Percentiles rank a stretch among this genome's conserved stretches.
These are phyloP conservation scores for Petrophora chlorosata DNA, from an alignment of 2,888 invertebrate species.

Conservation along the genomic window DNA sequence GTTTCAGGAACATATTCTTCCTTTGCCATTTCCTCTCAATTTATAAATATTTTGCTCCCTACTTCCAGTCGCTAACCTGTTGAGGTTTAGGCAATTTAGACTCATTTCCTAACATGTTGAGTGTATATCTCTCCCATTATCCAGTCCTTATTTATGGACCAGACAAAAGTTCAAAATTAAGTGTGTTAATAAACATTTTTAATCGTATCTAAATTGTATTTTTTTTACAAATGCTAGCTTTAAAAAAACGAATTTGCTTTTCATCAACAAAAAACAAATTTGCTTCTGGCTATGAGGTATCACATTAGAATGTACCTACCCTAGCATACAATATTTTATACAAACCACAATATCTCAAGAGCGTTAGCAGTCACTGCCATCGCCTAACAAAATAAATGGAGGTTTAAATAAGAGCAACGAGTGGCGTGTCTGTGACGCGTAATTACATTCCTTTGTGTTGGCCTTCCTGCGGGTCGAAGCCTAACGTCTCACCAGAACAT, in stretches of 20 bases:
- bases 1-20: conserved; percentile 9
- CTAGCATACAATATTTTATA: background rate
- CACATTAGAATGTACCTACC: background rate
- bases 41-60: conserved; percentile 15
- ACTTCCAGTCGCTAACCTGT: conserved; percentile 1
- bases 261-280: too few relatives aligned
- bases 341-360: background rate
- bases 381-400: conserved; percentile 23
- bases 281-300: too few relatives aligned
- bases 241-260: too few relatives aligned
- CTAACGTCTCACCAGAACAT: background rate
- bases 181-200: too few relatives aligned
- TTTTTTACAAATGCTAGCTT: too few relatives aligned
- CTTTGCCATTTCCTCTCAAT: conserved; percentile 23
- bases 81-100: conserved; percentile 12
- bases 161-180: too few relatives aligned
- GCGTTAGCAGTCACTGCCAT: conserved; percentile 8
- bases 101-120: conserved; percentile 16
- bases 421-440: conserved; percentile 64
- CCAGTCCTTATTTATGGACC: too few relatives aligned
- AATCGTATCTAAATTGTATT: too few relatives aligned
- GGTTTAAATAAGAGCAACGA: conserved; percentile 50
- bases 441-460: conserved; percentile 75
- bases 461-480: conserved; percentile 30
- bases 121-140: background rate